Conservation (phyloP, 2,888 invertebrate species). For the Flabesymbios commensalis region DNA sequence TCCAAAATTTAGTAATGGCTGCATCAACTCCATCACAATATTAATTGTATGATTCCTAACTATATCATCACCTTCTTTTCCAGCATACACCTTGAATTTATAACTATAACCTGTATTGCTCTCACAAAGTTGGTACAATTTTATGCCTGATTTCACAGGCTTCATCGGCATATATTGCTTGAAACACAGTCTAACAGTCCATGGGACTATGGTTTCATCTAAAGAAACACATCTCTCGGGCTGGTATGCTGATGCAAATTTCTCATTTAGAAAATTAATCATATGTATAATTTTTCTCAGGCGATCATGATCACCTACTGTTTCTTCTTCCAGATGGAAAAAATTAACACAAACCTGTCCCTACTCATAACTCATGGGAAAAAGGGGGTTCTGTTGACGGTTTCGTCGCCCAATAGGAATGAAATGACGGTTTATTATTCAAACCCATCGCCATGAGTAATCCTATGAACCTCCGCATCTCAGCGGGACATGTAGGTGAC, state of each 20-base stretch:
- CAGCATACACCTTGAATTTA: background rate
- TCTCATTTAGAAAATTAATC: background rate
- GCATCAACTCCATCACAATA: background rate
- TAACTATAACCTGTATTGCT: background rate
- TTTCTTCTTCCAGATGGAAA: background rate
- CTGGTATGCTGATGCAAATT: background rate
- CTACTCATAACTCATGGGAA: background rate
- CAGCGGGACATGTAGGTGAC: background rate
- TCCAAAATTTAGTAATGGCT: background rate
- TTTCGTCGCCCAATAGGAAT: background rate
- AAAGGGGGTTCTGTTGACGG: background rate
- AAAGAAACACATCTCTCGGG: background rate
- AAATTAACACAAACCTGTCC: background rate
- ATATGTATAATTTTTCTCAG: background rate
- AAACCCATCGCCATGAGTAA: background rate
- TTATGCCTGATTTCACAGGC: background rate
- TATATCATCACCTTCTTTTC: background rate
- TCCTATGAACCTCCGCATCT: background rate
- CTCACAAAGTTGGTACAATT: background rate
- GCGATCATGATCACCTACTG: background rate
- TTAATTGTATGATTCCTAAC: background rate
- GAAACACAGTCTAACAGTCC: background rate
- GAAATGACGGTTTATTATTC: background rate
- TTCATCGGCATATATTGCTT: slow-evolving; percentile 5
- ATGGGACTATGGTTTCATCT: slow-evolving; percentile 2